Percentiles rank a stretch among this genome's conserved stretches.
Conservation (phyloP, 2,113 vertebrate species). For the Sylvia atricapilla region DNA sequence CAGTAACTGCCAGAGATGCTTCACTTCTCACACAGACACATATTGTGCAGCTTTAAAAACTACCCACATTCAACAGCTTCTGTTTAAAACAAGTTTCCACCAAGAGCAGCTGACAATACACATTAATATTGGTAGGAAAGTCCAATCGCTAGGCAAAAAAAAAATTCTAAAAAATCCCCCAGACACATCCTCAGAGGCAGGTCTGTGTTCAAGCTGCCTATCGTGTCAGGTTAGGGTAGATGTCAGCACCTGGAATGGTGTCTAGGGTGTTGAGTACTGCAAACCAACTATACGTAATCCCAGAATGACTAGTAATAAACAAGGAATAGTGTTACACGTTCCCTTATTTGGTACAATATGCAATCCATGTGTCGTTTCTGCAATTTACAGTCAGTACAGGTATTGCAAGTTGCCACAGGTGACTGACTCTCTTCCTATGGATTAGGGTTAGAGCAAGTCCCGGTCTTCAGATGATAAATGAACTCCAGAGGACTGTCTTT, state of each 20-base stretch:
- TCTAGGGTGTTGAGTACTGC: neutral
- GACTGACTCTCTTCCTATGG: neutral
- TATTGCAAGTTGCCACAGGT: neutral
- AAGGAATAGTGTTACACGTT: fast-evolving
- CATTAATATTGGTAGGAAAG: neutral
- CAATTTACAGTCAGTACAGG: neutral
- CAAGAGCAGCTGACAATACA: neutral
- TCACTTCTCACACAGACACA: neutral
- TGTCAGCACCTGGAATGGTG: neutral
- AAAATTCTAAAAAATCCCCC: neutral
- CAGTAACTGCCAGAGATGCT: neutral
- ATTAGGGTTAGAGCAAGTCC: neutral
- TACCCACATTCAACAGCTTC: neutral
- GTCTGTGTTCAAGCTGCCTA: neutral
- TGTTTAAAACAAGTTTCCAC: neutral
- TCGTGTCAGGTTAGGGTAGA: neutral
- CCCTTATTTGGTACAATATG: neutral
- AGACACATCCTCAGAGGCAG: neutral
- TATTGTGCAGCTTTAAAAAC: neutral
- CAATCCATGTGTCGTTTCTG: neutral
- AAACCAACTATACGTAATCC: neutral
- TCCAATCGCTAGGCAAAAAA: neutral
- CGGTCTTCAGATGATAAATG: neutral
- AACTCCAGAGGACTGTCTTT: neutral
- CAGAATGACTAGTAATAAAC: neutral